A percentile compares a stretch with the other conserved stretches of the same genome.
These are phyloP conservation scores for Trachurus trachurus DNA, from an alignment of 2,797 vertebrate species.

Conservation along the genomic window DNA sequence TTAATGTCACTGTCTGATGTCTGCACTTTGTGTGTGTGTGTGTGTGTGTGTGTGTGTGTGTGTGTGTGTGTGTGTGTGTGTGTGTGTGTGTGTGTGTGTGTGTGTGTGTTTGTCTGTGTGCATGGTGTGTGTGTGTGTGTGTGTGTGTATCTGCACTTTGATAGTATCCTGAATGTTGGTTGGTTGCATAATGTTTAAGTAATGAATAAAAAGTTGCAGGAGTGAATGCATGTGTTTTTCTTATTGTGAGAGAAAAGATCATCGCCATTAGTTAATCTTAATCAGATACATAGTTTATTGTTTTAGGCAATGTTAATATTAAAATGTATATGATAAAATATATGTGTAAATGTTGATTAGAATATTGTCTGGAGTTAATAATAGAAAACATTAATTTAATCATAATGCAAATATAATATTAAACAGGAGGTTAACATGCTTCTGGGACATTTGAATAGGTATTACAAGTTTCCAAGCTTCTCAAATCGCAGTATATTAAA, in stretches of 20 bases:
- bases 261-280: not conserved
- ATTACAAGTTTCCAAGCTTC: not conserved
- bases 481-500: not conserved
- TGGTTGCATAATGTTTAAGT: conserved; percentile 56
- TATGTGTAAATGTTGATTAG: not conserved
- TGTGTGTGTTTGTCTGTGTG: conserved; percentile 11
- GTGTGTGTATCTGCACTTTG: not conserved
- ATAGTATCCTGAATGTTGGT: conserved; percentile 48
- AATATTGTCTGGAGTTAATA: not conserved
- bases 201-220: conserved; percentile 65
- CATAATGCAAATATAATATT: not conserved
- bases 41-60: conserved; percentile 28
- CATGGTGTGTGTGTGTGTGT: not conserved
- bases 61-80: conserved; percentile 26
- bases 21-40: conserved; percentile 68
- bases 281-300: not conserved
- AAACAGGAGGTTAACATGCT: not conserved
- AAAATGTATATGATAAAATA: not conserved
- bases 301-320: not conserved
- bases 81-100: conserved; percentile 14
- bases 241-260: not conserved
- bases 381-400: not conserved
- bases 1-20: conserved; percentile 70
- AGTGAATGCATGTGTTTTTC: conserved; percentile 15
- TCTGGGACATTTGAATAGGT: not conserved